Evolutionary conservation across 2,797 vertebrate genomes (phyloP).

Genomic region (Rhynchonycteris naso): DNA sequence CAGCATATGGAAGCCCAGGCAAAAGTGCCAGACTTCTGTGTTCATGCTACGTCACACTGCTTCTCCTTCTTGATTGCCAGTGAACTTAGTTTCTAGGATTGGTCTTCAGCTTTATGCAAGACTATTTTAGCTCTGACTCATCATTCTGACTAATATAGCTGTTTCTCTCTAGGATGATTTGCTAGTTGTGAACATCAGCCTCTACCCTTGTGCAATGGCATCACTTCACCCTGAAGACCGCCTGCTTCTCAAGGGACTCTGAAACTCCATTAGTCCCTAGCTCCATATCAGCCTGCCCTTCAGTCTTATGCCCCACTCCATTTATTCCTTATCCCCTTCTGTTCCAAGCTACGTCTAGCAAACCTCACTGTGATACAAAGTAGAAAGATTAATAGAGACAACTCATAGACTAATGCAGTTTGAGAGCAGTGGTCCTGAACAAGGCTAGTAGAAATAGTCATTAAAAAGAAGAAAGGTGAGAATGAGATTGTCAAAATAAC

Average conservation of each 20-base stretch:
- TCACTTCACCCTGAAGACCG: neutral
- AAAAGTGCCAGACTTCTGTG: slow-evolving; percentile 68
- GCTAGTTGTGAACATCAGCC: neutral
- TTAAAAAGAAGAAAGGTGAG: neutral
- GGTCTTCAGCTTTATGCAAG: slow-evolving; percentile 9
- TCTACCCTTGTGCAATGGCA: accelerated
- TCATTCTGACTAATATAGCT: slow-evolving; percentile 22
- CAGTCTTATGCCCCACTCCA: neutral
- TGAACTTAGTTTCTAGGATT: slow-evolving; percentile 5
- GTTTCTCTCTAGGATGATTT: neutral
- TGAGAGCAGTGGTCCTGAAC: neutral
- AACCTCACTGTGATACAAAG: neutral
- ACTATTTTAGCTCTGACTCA: slow-evolving; percentile 53
- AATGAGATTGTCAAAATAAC: neutral
- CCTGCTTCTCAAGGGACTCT: neutral
- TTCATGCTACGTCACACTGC: neutral
- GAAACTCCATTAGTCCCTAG: neutral
- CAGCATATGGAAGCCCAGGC: slow-evolving; percentile 64
- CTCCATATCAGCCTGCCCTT: neutral
- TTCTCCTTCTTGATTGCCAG: slow-evolving; percentile 35
- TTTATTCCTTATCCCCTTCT: neutral
- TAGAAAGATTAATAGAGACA: neutral
- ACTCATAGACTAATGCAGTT: neutral
- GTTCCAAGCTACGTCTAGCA: neutral
- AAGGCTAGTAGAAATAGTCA: neutral